Base-by-base conservation (phyloP, 1,140 invertebrate species). In the Bombus soroeensis region DNA sequence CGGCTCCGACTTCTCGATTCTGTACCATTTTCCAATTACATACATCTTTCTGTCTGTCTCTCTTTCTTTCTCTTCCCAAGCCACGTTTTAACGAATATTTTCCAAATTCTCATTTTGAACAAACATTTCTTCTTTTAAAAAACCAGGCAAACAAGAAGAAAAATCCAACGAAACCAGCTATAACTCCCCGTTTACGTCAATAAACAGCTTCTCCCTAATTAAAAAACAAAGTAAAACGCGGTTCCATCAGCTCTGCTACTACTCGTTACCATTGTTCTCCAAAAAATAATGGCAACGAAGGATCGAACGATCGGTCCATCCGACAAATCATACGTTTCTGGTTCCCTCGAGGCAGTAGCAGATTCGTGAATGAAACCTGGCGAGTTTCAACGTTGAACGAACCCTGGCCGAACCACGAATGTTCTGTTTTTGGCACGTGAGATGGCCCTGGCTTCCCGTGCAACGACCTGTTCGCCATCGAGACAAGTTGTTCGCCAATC, bases 311-410 rank as follows among this genome's bases (percentile, higher is more conserved):
- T 62, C 28, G 37, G 39, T 41, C 59, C 43, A 74, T 73, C 32
- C 25, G 25, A 59, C 43, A 88, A 88, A 88, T 87, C 83, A 85
- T 71, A 86, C 85, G 85, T 89, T 90, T 41, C 22, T 47, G 39
- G 47, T 64, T 28, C 28, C 37, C 82, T 37, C 53, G 72, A 68
- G 89, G 86, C 86, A 15, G 28, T 32, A 13, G 59, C 39, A 28
- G 74, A 90, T 83, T 89, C 79, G 74, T 90, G 88, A 90, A 90
- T 90, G 89, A 88, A 89, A 83, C 47, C 47, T 34, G 32, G 57
- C 77, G 71, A 66, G 84, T 85, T 89, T 76, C 73, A 53, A 75
- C 78, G 81, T 90, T 89, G 87, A 89, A 89, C 82, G 88, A 87
- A 68, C 85, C 64, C 22, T 34, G 22, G 25, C 37, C 37, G 32